Base-by-base conservation (phyloP, 2,797 vertebrate species). In the Chloroceryle inda region DNA sequence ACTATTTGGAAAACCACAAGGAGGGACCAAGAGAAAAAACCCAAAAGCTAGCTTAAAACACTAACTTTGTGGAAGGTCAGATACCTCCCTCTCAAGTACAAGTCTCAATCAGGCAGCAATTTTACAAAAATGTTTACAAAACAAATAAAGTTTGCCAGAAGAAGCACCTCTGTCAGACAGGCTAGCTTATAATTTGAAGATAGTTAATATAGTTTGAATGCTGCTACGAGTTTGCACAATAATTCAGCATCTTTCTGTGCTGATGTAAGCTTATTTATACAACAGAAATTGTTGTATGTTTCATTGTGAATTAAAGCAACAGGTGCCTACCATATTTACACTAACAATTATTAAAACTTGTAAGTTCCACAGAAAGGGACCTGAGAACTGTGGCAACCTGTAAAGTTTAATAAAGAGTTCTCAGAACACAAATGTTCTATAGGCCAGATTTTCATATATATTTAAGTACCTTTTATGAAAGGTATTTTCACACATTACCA, bases 241-340 rank as follows among this genome's bases (percentile, higher is more conserved):
- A 86, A 90, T 85, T 95, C 64, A 82, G 44, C 49, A 73, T 79
- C 79, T 80, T 89, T 92, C 58, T 76, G 22, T 64, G 56, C 37
- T 88, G 22, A 42, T 33, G 21, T 79, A 82, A 95, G 50, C n/a
- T 86, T 40, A 85, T 15, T 81, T 81, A 73, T 62, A 75, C 66
- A 69, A 52, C 1, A 3, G 71, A 68, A 90, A 87, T n/a, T 67
- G 29, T 22, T 76, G 20, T 84, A 81, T 62, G 29, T 17, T 92
- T 91, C 47, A 26, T 10, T 59, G 38, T 42, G 69, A 94, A 88
- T 84, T 86, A 81, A 89, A 92, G 58, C 29, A 92, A 75, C 37
- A 89, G 47, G 0, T 87, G 72, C 42, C 74, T 84, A 62, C 56
- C 26, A 27, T 83, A 74, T 83, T 84, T 59, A 85, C 22, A 45